Evolutionary conservation across 2,113 vertebrate genomes (phyloP).

Genomic region (Isurus oxyrinchus): DNA sequence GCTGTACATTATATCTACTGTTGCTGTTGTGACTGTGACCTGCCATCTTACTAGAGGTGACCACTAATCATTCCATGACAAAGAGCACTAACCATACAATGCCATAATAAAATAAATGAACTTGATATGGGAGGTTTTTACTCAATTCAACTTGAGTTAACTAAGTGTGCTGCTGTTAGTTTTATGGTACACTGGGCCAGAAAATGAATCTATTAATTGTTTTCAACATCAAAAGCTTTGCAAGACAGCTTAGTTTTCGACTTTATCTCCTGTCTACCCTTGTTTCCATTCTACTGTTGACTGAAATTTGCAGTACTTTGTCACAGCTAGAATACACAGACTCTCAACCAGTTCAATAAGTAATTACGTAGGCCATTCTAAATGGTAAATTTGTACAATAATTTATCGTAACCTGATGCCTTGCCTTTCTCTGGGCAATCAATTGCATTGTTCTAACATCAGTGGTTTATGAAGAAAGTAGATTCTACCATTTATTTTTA

Average conservation of each 20-base stretch:
- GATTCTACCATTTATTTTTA: not conserved
- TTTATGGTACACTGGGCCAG: not conserved
- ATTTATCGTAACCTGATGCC: not conserved
- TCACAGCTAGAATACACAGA: not conserved
- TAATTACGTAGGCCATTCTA: not conserved
- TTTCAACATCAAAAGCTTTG: not conserved
- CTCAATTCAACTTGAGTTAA: not conserved
- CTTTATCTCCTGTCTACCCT: not conserved
- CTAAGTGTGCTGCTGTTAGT: not conserved
- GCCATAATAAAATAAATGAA: not conserved
- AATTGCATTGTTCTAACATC: conserved; percentile 26
- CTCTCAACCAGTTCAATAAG: conserved; percentile 1
- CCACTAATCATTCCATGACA: not conserved
- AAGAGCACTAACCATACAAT: not conserved
- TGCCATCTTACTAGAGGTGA: not conserved
- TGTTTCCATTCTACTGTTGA: not conserved
- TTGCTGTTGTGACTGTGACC: not conserved
- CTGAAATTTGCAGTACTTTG: not conserved
- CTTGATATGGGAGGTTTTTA: not conserved
- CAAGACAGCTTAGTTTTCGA: not conserved
- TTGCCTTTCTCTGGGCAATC: not conserved
- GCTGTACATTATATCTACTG: not conserved
- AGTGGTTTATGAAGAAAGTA: not conserved
- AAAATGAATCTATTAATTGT: conserved; percentile 15
- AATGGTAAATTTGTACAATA: conserved; percentile 11